Base-by-base conservation (phyloP, 1,140 invertebrate species). In the Antheraea pernyi region DNA sequence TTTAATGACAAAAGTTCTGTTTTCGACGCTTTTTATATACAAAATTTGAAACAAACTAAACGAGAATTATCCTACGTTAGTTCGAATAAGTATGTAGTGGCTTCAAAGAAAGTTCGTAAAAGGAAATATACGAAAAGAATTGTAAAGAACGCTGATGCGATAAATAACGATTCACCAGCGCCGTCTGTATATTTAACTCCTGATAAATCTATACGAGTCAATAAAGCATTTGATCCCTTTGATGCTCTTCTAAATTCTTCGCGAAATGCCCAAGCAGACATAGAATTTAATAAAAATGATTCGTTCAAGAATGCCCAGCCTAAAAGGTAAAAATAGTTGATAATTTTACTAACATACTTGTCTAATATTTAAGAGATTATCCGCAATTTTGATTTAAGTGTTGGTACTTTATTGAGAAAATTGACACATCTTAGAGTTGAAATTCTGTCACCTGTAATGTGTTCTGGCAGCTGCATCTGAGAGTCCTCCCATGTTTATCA, bases 1-100 rank as follows among this genome's bases (percentile, higher is more conserved):
- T 72, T 86, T 9, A 85, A 91, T 59, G 75, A 81, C 13, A 89
- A 87, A 73, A 80, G 77, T 70, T 87, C 88, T 7, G 73, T 78
- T 66, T 91, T 91, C 61, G 88, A 91, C 69, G 88, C 88, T 10
- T 92, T 83, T 83, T 92, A 88, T 60, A 92, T 89, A 66, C 78
- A 87, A 78, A 92, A 92, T 75, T 84, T 92, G 39, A 92, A 92
- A 71, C 84, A 87, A 82, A 85, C 83, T 42, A 91, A 90, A 67
- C 79, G 85, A 59, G 87, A 91, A 73, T 61, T 83, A 30, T 89
- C 88, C 69, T 84, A 72, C 73, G 69, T 87, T n/a, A 79, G 75
- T n/a, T 82, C 81, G 5, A 84, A 80, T 42, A 72, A 76, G 62
- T 73, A 81, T 19, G 79, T 76, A 61, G 59, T 67, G 59, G 70